A percentile compares a stretch with the other conserved stretches of the same genome.
Conservation (phyloP, 2,113 vertebrate genomes). For the Neodontobutis hainanensis region DNA sequence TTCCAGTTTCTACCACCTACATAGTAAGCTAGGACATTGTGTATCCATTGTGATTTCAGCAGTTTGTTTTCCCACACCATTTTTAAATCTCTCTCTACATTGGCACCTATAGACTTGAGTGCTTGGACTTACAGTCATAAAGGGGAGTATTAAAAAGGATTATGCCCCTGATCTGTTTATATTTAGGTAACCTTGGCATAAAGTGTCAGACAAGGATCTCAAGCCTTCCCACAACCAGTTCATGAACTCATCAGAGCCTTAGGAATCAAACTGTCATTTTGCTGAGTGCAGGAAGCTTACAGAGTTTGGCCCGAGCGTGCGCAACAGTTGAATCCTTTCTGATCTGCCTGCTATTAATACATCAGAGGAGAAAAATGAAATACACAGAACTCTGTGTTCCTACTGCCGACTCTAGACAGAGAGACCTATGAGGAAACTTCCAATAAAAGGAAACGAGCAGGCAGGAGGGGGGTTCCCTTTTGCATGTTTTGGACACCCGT, state of each 20-base stretch:
- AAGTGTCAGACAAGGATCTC: slow-evolving; percentile 23
- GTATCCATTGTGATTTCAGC: slow-evolving; percentile 15
- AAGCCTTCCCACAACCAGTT: slow-evolving; percentile 9
- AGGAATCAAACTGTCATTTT: slow-evolving; percentile 32
- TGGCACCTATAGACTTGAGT: slow-evolving; percentile 1
- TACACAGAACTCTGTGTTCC: slow-evolving; percentile 59
- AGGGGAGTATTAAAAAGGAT: slow-evolving; percentile 44
- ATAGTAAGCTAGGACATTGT: too few species aligned
- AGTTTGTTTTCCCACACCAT: neutral
- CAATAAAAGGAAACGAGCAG: slow-evolving; percentile 5
- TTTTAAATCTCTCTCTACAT: slow-evolving; percentile 19
- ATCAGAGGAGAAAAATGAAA: slow-evolving; percentile 12
- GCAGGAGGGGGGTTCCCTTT: slow-evolving; percentile 8
- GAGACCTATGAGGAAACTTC: slow-evolving; percentile 10
- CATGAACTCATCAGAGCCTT: slow-evolving; percentile 14
- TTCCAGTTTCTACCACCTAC: neutral
- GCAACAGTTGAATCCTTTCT: slow-evolving; percentile 41
- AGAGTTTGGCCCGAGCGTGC: slow-evolving; percentile 47
- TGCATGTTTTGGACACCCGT: slow-evolving; percentile 7
- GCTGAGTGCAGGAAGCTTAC: slow-evolving; percentile 42
- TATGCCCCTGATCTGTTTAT: slow-evolving; percentile 57
- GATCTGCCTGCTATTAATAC: slow-evolving; percentile 61
- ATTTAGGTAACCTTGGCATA: slow-evolving; percentile 59
- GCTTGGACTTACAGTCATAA: slow-evolving; percentile 22
- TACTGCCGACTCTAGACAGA: slow-evolving; percentile 25